A percentile compares a stretch with the other conserved stretches of the same genome.
These are phyloP conservation scores for Falco punctatus DNA, from an alignment of 2,113 vertebrate species.

Conservation along the genomic window DNA sequence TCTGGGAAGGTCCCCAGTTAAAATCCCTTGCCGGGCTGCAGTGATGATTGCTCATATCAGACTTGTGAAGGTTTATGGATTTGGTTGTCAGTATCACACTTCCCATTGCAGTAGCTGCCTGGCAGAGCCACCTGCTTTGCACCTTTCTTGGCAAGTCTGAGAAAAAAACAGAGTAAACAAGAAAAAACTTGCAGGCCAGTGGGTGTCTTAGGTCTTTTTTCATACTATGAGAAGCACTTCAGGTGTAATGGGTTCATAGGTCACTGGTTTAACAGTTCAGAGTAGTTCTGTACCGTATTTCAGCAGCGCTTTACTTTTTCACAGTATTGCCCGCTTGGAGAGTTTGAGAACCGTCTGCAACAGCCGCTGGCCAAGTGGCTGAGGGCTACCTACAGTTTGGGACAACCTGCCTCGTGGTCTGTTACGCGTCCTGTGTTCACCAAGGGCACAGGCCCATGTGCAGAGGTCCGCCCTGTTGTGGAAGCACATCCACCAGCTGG, in stretches of 20 bases:
- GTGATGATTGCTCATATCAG: background rate
- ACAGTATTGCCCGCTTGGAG: background rate
- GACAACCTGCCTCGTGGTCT: background rate
- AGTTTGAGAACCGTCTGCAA: background rate
- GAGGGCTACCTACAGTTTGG: rapidly evolving
- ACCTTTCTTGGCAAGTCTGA: background rate
- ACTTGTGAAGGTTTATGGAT: background rate
- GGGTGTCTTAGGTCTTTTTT: background rate
- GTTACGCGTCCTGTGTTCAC: rapidly evolving
- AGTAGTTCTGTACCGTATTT: background rate
- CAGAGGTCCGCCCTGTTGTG: background rate
- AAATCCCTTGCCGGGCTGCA: background rate
- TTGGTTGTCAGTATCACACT: background rate
- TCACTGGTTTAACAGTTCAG: background rate
- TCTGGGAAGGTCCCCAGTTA: background rate
- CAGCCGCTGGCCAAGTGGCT: background rate
- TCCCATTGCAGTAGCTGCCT: background rate
- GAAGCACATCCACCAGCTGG: background rate
- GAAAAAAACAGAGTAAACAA: background rate
- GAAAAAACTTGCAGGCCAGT: background rate
- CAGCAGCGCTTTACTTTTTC: background rate
- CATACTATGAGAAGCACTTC: background rate
- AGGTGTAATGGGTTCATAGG: background rate
- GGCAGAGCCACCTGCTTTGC: background rate
- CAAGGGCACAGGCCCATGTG: background rate